Base-by-base conservation (phyloP, 2,113 vertebrate species). In the Pyxicephalus adspersus region DNA sequence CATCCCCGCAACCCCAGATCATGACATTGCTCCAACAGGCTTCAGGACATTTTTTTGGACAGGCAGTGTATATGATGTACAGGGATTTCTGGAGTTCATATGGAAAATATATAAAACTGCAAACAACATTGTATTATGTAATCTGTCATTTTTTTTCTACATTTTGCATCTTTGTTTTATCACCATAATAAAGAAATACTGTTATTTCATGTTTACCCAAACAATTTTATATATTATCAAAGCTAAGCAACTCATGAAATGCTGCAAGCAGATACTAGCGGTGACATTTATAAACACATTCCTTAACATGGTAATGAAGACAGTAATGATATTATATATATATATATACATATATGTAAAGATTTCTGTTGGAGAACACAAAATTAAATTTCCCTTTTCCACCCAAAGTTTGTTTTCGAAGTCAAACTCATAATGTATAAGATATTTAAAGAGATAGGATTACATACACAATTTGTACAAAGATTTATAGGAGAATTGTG, bases 381-480 rank as follows among this genome's bases (percentile, higher is more conserved):
- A 71, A 26, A 22, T 54, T 54, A 26, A 19, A 67, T 67, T 38
- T 26, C 23, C 20, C 6, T 38, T 63, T 25, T 34, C 34, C 17
- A 4, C 15, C 11, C 11, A 26, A 23, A 38, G 57, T 63, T 76
- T 76, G 15, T 61, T 60, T 45, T 74, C 29, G 18, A 28, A 25
- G 73, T 63, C 61, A 51, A 64, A 76, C 25, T 51, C 18, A 25
- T 26, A 64, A 64, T n/a, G 29, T 76, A 60, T 45, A 23, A 17
- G 31, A 75, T 29, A 57, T 61, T 58, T 75, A 64, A 50, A 76
- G 2, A 11, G 50, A 28, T 77, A 77, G 29, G 45, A 65, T 65
- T 54, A 77, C 60, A 65, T 65, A 54, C 18, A 50, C 75, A 65
- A 29, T 65, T 77, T 65, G 75, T 65, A 64, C 13, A 63, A 76